A percentile compares a stretch with the other conserved stretches of the same genome.
These are phyloP conservation scores for Poeciliopsis infans DNA, from an alignment of 2,797 vertebrate species.

Conservation along the genomic window DNA sequence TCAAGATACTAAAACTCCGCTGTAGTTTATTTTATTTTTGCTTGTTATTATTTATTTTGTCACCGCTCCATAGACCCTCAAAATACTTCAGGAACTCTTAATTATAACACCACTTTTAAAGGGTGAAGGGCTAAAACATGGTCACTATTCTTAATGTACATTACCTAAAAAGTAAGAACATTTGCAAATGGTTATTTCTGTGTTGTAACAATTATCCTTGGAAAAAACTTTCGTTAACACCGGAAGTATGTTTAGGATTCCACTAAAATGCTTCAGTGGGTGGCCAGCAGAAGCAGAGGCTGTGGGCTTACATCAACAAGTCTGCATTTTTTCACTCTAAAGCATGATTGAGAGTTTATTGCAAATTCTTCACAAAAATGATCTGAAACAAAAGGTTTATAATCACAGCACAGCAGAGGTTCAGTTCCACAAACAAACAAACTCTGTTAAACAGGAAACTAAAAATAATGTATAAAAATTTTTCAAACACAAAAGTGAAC, in stretches of 20 bases:
- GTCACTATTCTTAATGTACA: not conserved
- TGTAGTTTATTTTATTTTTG: not conserved
- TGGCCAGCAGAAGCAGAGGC: not conserved
- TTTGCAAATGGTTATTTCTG: not conserved
- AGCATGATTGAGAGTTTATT: not conserved
- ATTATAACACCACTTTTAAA: not conserved
- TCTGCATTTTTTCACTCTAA: not conserved
- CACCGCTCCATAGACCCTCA: not conserved
- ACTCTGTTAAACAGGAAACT: not conserved
- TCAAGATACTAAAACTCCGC: not conserved
- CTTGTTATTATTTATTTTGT: not conserved
- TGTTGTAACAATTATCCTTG: not conserved
- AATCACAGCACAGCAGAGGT: not conserved
- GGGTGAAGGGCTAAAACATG: not conserved
- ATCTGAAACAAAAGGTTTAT: not conserved
- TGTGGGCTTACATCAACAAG: not conserved
- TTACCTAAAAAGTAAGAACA: not conserved
- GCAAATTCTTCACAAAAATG: not conserved
- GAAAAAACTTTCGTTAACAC: not conserved
- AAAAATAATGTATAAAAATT: not conserved
- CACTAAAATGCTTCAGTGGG: not conserved
- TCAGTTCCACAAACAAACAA: not conserved
- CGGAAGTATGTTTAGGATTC: not conserved
- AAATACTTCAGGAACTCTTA: not conserved
- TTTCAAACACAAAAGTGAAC: not conserved